These are phyloP conservation scores for Meghimatium bilineatum DNA, from an alignment of 2,888 invertebrate genomes.

Conservation along the genomic window DNA sequence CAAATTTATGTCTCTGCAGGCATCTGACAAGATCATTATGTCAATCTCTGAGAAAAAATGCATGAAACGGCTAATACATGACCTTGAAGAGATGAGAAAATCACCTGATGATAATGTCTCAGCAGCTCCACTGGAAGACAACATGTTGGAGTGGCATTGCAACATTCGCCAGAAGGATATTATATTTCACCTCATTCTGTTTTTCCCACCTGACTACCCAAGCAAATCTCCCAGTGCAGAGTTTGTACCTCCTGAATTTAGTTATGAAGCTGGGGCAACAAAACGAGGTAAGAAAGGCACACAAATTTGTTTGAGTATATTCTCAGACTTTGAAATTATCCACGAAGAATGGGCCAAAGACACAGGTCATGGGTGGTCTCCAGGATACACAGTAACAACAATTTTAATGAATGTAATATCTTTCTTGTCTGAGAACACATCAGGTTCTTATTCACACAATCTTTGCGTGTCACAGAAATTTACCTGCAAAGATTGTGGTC, in stretches of 20 bases:
- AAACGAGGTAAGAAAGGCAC: constrained; percentile 66
- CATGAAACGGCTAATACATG: constrained; percentile 65
- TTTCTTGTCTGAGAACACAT: constrained; percentile 66
- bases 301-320: constrained; percentile 66
- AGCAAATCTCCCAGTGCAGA: constrained; percentile 69
- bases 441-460: constrained; percentile 56
- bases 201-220: constrained; percentile 67
- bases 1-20: not conserved
- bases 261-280: constrained; percentile 66
- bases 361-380: constrained; percentile 67
- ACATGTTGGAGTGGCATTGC: constrained; percentile 72
- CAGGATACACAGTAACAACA: constrained; percentile 69
- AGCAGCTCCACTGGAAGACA: constrained; percentile 64
- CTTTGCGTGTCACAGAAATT: constrained; percentile 60
- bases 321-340: constrained; percentile 68
- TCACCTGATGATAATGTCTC: constrained; percentile 68
- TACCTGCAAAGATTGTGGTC: constrained; percentile 66
- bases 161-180: constrained; percentile 67
- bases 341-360: constrained; percentile 70
- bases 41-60: constrained; percentile 58
- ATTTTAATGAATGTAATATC: constrained; percentile 68
- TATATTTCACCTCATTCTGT: constrained; percentile 67
- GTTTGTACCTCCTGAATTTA: constrained; percentile 67
- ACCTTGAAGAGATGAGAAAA: constrained; percentile 61
- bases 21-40: not conserved